Evolutionary conservation across 2,113 vertebrate genomes (phyloP), one percentile per base, ranked within the genome.

Genomic region (Prinia subflava): DNA sequence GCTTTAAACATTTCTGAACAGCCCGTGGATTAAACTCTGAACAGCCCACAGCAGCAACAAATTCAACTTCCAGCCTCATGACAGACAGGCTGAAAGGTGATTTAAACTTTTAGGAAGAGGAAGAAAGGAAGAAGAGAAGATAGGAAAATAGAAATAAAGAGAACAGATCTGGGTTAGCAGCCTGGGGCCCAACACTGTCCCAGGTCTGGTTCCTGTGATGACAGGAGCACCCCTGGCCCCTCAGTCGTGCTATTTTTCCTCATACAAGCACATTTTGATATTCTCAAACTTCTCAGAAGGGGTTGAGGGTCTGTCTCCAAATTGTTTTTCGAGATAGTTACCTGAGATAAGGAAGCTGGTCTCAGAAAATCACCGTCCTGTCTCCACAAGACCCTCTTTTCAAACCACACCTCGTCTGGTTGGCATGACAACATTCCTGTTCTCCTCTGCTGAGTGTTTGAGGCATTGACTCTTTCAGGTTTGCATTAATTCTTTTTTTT

Each of bases 31-130:
- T 82, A 53, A 68, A 53, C 16, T 25, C 53, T 31, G n/a, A 89
- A 46, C 20, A 41, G 20, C 41, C 41, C 17, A 31, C 0, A 0
- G 41, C n/a, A 31, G 47, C 25, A 55, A n/a, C 0, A 0, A 21
- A 30, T 68, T 76, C 35, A n/a, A 7, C 21, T 41, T 53, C 20
- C 22, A 53, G 41, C n/a, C 17, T 62, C 42, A 13, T 3, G 5
- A 22, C 4, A 53, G 30, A 41, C 11, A 47, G 30, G 39, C n/a
- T 68, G 47, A 59, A 44, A 9, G 7, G 7, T 22, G 15, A 59
- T 39, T 67, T 21, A 39, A 59, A 39, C 13, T 46, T 44, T 24
- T 17, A 30, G 30, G 13, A 52, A 37, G 10, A 44, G 50, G 44
- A 74, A 67, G 23, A 44, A 44, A 52, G 15, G 15, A 50, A 70